These are phyloP conservation scores for Lepidothrix coronata DNA, from an alignment of 2,113 vertebrate genomes.

Conservation along the genomic window DNA sequence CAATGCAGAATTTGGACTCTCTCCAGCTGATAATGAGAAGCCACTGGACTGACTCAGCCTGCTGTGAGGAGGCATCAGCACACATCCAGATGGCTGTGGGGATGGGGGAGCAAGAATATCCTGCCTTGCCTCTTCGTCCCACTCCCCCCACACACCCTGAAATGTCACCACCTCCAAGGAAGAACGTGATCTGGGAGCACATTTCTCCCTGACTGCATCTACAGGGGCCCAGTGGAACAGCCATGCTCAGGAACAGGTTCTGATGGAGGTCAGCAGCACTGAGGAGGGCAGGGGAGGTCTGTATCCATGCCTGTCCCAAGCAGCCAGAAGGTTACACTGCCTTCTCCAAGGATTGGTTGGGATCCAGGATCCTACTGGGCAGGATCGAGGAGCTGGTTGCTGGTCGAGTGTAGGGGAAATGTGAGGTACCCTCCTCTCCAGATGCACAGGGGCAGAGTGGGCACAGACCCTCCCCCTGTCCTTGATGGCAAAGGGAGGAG, in stretches of 20 bases:
- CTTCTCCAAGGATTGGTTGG: background rate
- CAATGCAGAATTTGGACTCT: conserved; percentile 27
- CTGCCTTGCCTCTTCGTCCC: background rate
- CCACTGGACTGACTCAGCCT: conserved; percentile 64
- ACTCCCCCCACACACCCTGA: conserved; percentile 2
- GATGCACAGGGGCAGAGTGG: background rate
- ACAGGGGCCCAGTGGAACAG: background rate
- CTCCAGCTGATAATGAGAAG: conserved; percentile 65
- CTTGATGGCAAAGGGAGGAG: background rate
- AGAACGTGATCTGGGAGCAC: background rate
- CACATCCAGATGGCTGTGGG: conserved; percentile 57
- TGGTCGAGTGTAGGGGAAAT: accelerated
- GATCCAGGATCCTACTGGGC: background rate
- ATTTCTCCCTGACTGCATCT: background rate
- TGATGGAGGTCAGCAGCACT: background rate
- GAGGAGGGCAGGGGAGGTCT: background rate
- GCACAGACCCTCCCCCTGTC: background rate
- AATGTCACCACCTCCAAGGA: conserved; percentile 42
- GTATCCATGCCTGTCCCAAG: background rate
- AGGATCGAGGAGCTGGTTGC: background rate
- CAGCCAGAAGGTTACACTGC: background rate
- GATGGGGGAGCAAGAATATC: conserved; percentile 36
- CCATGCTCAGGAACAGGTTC: background rate
- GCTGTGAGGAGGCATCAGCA: conserved; percentile 50
- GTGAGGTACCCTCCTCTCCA: background rate